phyloP scores from a whole-genome alignment of 2,888 invertebrate genomes.

The Cheilosia pagana region DNA sequence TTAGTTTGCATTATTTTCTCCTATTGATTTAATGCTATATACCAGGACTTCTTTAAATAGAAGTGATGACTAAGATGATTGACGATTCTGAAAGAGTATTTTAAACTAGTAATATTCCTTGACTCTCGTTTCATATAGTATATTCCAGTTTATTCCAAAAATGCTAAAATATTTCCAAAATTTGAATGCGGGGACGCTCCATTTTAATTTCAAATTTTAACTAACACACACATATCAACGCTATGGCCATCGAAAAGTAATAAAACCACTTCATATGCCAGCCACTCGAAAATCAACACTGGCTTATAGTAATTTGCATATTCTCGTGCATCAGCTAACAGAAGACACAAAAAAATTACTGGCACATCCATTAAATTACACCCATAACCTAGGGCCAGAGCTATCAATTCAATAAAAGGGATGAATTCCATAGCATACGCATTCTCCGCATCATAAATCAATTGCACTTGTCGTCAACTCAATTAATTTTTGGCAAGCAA shows the following conservation, averaged over 20 bases:
- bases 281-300: background rate
- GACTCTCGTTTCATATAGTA: no score
- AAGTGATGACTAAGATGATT: no score
- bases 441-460: slow-evolving; percentile 80
- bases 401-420: slow-evolving; percentile 71
- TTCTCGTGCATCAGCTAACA: slow-evolving; percentile 1
- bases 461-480: slow-evolving; percentile 84
- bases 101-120: no score
- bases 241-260: slow-evolving; percentile 15
- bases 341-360: slow-evolving; percentile 31
- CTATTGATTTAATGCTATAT: no score
- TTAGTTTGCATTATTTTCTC: no score
- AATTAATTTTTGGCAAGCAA: slow-evolving; percentile 84
- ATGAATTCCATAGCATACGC: slow-evolving; percentile 70
- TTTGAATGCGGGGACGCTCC: no score
- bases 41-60: no score
- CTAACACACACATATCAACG: background rate
- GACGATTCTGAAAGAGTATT: no score
- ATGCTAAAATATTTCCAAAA: no score
- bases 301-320: slow-evolving; percentile 49
- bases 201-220: no score
- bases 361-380: slow-evolving; percentile 70
- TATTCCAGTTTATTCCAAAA: no score
- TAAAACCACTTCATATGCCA: background rate
- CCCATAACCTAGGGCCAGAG: slow-evolving; percentile 56